phyloP scores from a whole-genome alignment of 2,888 invertebrate species.

The Apodemia duryi region DNA sequence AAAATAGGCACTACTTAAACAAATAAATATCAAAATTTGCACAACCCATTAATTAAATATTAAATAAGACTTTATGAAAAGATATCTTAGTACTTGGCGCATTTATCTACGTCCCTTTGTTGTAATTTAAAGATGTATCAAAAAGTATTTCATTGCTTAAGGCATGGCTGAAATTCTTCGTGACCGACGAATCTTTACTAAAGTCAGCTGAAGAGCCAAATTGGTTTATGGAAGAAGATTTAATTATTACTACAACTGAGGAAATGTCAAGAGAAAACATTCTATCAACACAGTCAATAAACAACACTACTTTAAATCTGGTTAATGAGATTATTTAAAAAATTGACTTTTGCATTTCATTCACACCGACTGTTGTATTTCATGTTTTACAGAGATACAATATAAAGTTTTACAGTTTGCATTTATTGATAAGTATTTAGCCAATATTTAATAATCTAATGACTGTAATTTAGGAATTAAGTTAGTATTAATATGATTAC shows the following conservation, averaged over 20 bases:
- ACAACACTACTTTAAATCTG: conserved; percentile 66
- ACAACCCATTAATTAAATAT: not conserved
- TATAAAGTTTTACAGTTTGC: not conserved
- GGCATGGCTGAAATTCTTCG: conserved; percentile 80
- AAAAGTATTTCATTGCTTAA: conserved; percentile 66
- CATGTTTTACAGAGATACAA: conserved; percentile 16
- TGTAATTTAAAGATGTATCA: conserved; percentile 15
- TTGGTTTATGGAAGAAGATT: conserved; percentile 66
- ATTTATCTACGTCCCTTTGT: not conserved
- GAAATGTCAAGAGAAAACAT: conserved; percentile 55
- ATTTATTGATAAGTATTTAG: not conserved
- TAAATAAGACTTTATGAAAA: not conserved
- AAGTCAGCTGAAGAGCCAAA: conserved; percentile 71
- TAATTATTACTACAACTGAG: conserved; percentile 56
- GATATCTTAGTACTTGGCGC: not conserved
- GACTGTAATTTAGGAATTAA: not conserved
- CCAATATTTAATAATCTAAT: not conserved
- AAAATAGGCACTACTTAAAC: too few relatives aligned
- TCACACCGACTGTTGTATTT: conserved; percentile 3
- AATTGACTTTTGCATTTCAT: conserved; percentile 30
- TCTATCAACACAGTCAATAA: conserved; percentile 55
- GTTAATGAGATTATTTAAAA: conserved; percentile 73
- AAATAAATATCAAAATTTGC: too few relatives aligned
- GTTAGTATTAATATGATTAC: not conserved
- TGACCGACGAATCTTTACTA: conserved; percentile 73